Conservation (phyloP, 1,140 invertebrate species). For the Cotesia glomerata region DNA sequence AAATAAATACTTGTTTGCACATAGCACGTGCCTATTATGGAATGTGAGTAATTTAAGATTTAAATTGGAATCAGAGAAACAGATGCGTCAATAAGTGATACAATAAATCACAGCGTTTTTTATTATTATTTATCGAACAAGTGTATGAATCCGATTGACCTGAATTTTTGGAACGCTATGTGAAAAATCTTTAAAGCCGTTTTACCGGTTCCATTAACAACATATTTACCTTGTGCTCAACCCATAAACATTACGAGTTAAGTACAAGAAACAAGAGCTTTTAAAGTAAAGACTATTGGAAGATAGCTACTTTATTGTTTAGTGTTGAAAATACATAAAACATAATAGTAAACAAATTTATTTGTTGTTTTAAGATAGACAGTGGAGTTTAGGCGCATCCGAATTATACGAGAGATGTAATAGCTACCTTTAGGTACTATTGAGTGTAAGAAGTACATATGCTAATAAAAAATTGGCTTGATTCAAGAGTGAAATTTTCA, state of each 20-base stretch:
- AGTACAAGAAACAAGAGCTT: neutral
- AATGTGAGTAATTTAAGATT: neutral
- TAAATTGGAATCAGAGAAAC: conserved; percentile 30
- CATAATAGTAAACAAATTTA: too few relatives aligned
- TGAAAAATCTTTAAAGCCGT: neutral
- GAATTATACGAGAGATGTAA: too few relatives aligned
- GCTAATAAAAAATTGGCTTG: too few relatives aligned
- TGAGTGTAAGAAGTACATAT: too few relatives aligned
- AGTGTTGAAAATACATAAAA: too few relatives aligned
- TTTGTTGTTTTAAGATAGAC: too few relatives aligned
- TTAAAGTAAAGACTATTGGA: neutral
- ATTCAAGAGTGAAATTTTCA: too few relatives aligned
- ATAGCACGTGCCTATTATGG: conserved; percentile 28
- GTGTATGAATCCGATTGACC: conserved; percentile 33
- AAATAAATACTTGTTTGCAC: conserved; percentile 15
- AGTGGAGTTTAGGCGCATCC: too few relatives aligned
- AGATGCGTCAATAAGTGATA: conserved; percentile 20
- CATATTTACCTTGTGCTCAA: neutral
- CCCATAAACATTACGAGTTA: neutral
- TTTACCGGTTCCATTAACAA: conserved; percentile 1
- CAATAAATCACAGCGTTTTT: conserved; percentile 7
- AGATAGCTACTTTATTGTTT: too few relatives aligned
- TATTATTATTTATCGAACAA: conserved; percentile 5
- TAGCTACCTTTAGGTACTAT: too few relatives aligned
- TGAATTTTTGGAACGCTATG: conserved; percentile 7